Conservation (phyloP, 2,797 vertebrate genomes). For the Aulostomus chinensis region DNA sequence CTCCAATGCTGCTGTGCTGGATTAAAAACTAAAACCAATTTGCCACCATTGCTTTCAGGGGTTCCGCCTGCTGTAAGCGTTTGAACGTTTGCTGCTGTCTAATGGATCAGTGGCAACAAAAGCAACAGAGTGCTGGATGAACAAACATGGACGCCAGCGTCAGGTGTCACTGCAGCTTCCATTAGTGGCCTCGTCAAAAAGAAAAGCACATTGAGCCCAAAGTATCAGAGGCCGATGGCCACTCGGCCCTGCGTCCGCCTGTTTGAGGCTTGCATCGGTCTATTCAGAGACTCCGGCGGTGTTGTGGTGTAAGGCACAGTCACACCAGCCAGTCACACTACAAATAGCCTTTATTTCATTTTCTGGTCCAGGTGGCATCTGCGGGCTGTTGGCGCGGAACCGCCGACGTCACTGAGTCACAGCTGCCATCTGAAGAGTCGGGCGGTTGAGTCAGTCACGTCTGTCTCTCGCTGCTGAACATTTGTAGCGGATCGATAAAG, state of each 20-base stretch:
- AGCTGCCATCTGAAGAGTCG: conserved; percentile 40
- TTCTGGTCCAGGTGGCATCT: conserved; percentile 58
- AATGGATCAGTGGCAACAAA: conserved; percentile 63
- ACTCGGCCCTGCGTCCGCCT: conserved; percentile 32
- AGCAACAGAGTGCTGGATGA: conserved; percentile 47
- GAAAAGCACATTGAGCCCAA: conserved; percentile 45
- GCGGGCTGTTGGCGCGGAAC: conserved; percentile 44
- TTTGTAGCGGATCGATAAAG: conserved; percentile 31
- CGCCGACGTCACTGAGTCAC: conserved; percentile 57
- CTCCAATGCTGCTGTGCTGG: conserved; percentile 11
- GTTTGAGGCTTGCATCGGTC: no score
- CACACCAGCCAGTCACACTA: conserved; percentile 13
- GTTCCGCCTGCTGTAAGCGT: conserved; percentile 23
- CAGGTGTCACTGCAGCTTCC: conserved; percentile 51
- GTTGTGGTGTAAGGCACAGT: neutral
- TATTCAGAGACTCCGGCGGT: conserved; percentile 38
- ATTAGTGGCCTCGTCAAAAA: conserved; percentile 23
- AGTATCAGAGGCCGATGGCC: conserved; percentile 22
- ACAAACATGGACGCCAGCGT: conserved; percentile 57
- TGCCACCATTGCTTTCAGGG: conserved; percentile 24
- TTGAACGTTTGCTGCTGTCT: conserved; percentile 34
- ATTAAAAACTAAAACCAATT: conserved; percentile 31
- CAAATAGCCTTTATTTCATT: conserved; percentile 57
- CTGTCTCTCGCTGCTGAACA: conserved; percentile 38
- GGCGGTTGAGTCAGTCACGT: conserved; percentile 37